Evolutionary conservation across 2,797 vertebrate genomes (phyloP), one percentile per base, ranked within the genome.

Genomic region (Acipenser ruthenus): DNA sequence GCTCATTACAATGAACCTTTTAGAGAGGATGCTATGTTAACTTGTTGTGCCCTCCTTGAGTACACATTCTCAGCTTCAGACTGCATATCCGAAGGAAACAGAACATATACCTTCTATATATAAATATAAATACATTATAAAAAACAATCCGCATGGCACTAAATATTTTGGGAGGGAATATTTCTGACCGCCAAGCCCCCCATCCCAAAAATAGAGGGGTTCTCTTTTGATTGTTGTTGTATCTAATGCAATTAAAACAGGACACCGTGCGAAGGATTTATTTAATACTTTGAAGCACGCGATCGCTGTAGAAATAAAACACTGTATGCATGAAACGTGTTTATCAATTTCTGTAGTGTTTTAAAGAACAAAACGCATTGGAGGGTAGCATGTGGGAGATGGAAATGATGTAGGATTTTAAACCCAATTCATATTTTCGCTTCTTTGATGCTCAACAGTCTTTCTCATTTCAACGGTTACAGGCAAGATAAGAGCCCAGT

Each of bases 321-420:
- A 81, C 88, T 88, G 79, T 87, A 84, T 96, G 96, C 95, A 97
- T 94, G 95, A 37, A 37, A 37, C 23, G 0, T 3, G 23, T 37
- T 37, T 37, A 37, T 37, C 23, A 37, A 37, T 37, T 37, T 37
- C 23, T 37, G 74, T 64, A 77, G 75, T 76, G 74, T 78, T 73
- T 69, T 76, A 63, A 69, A 49, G 52, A 37, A 37, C 23, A 37
- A 60, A 71, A 72, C 68, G 69, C 70, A 68, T 65, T 76, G 70
- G 77, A 70, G 68, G 69, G 61, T 70, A 68, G 77, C 77, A 79
- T 80, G 77, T 76, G 70, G 72, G 67, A 53, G 73, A 77, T 67
- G 77, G 70, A 69, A 68, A 64, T 73, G 71, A 77, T 67, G 70
- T 79, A 80, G 78, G 74, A 74, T 73, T 72, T 69, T 72, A 77